Evolutionary conservation across 2,113 vertebrate species (phyloP), one percentile per base, ranked within the genome.

Genomic region (Datnioides undecimradiatus): DNA sequence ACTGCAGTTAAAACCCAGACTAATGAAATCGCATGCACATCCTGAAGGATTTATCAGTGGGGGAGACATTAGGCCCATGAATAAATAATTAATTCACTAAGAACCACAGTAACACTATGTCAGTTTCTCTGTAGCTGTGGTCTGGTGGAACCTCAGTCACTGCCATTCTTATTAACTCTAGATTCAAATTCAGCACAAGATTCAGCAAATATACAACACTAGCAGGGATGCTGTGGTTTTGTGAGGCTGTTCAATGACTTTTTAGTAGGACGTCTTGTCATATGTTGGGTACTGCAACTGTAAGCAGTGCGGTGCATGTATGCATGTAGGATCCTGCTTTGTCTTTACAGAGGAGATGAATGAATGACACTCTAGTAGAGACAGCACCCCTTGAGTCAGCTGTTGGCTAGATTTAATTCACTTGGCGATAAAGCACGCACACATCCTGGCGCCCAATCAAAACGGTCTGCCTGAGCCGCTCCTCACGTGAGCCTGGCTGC

Each of bases 381-480:
- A 69, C 78, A 13, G 79, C 63, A 71, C 25, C 49, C 51, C 74
- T 88, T 66, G 83, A 84, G 75, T 90, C 79, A 81, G 81, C 85
- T 88, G 73, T 43, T 69, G 88, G 91, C 65, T 81, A 34, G 57
- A 62, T 91, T 90, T 91, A 91, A 93, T 92, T 88, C 78, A 76
- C 79, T 77, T 58, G 60, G 81, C 31, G 51, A 85, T 89, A 73
- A 84, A 80, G 77, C 82, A 25, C 49, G 62, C 52, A 29, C 34
- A 60, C 68, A 13, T 55, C 70, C n/a, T 57, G 68, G 6, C 23
- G 2, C 77, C 88, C 89, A 91, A 88, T 93, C 91, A 90, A 88
- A 93, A 41, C 59, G 4, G 75, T 41, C 85, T 5, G 70, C 57
- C 89, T 88, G 85, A 91, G 86, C 93, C 34, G 33, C 68, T 89